A percentile compares a stretch with the other conserved stretches of the same genome.
These are phyloP conservation scores for Andrena hattorfiana DNA, from an alignment of 2,888 invertebrate species.

Conservation along the genomic window DNA sequence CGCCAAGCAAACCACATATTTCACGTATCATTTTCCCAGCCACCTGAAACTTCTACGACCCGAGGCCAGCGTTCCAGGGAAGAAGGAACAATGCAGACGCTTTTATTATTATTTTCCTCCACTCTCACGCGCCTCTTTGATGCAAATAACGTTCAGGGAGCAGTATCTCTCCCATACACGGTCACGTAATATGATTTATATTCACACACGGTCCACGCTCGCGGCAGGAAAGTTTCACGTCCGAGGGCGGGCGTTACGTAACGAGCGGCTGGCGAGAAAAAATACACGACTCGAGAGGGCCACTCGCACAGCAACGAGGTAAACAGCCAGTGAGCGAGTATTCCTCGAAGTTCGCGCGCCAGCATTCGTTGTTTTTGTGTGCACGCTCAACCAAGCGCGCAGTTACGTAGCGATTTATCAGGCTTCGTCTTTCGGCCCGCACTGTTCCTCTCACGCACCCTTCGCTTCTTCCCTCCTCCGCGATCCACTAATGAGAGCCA, in stretches of 20 bases:
- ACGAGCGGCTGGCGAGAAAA: background rate
- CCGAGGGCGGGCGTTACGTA: background rate
- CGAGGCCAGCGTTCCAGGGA: background rate
- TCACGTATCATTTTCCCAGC: no score
- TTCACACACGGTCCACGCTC: background rate
- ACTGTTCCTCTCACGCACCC: background rate
- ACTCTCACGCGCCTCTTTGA: background rate
- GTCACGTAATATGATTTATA: slow-evolving; percentile 21
- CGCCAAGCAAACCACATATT: background rate
- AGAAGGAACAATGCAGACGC: background rate
- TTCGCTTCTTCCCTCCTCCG: background rate
- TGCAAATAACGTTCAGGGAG: background rate
- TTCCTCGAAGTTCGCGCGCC: background rate
- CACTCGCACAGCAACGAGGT: background rate
- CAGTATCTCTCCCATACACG: background rate
- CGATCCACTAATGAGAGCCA: slow-evolving; percentile 14
- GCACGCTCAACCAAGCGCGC: background rate
- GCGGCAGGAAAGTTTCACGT: slow-evolving; percentile 3
- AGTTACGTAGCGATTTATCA: slow-evolving; percentile 9
- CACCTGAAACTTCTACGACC: no score
- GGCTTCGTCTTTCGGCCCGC: background rate
- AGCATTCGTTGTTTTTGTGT: background rate
- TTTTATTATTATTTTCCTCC: background rate
- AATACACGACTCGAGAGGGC: background rate
- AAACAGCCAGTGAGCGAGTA: slow-evolving; percentile 11